phyloP scores from a whole-genome alignment of 2,113 vertebrate species.

The Camelus dromedarius region DNA sequence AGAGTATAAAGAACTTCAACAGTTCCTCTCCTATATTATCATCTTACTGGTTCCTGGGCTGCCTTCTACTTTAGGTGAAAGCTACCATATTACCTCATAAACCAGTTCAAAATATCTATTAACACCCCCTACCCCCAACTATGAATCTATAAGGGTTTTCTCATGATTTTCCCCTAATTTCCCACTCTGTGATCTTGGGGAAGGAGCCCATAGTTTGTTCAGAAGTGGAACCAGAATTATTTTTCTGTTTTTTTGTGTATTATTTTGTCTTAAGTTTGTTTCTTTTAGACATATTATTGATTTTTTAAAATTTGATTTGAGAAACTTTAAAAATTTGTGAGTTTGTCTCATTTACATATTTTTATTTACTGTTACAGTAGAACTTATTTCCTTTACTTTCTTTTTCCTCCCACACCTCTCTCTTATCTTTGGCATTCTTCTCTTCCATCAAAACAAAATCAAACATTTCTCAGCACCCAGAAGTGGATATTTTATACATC shows the following conservation, averaged over 20 bases:
- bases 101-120: neutral
- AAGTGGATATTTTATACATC: neutral
- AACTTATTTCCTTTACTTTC: neutral
- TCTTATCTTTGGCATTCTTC: neutral
- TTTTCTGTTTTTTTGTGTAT: neutral
- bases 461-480: neutral
- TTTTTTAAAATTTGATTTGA: constrained; percentile 20
- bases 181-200: neutral
- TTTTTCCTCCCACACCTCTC: neutral
- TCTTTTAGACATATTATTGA: neutral
- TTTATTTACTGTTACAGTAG: neutral
- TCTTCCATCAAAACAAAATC: constrained; percentile 13
- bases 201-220: neutral
- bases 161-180: neutral
- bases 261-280: neutral
- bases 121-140: no score
- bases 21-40: neutral
- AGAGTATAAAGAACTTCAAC: neutral
- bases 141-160: neutral
- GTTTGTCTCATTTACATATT: neutral
- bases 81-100: neutral
- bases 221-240: constrained; percentile 5
- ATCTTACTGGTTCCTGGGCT: no score
- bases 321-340: neutral
- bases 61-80: neutral